Evolutionary conservation across 2,888 invertebrate genomes (phyloP).

Genomic region (Coecobrya sp.): DNA sequence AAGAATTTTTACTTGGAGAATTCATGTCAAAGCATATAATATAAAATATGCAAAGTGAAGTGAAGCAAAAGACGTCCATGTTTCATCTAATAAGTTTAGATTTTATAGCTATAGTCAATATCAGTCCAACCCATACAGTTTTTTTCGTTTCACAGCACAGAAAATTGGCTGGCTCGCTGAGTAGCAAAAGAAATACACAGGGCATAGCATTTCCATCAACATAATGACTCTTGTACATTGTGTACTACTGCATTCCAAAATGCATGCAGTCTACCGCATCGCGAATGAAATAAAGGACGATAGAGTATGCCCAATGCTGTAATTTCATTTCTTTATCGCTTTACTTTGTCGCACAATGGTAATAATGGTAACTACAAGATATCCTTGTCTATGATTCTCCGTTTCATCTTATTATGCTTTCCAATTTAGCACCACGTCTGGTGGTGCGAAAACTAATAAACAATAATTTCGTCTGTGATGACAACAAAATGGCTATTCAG

Average conservation of each 20-base stretch:
- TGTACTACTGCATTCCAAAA: background rate
- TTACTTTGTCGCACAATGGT: background rate
- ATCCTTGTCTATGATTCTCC: background rate
- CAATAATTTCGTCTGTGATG: constrained; percentile 13
- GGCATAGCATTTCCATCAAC: background rate
- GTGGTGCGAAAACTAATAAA: constrained; percentile 14
- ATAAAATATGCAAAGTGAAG: too few relatives aligned
- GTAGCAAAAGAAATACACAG: background rate
- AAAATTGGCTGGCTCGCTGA: background rate
- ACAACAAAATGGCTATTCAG: background rate
- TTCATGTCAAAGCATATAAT: too few relatives aligned
- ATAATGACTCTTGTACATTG: background rate
- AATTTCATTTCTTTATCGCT: background rate
- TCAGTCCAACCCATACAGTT: background rate
- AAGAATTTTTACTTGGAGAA: too few relatives aligned
- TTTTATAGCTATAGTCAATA: background rate
- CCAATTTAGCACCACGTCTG: background rate
- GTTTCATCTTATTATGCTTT: background rate
- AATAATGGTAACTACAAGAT: background rate
- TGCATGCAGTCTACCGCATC: background rate
- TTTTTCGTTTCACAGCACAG: background rate
- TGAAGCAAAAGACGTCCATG: too few relatives aligned
- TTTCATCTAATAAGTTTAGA: background rate
- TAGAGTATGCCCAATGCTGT: background rate
- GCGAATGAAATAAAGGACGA: background rate